Evolutionary conservation across 2,113 vertebrate species (phyloP).

Genomic region (Festucalex cinctus): DNA sequence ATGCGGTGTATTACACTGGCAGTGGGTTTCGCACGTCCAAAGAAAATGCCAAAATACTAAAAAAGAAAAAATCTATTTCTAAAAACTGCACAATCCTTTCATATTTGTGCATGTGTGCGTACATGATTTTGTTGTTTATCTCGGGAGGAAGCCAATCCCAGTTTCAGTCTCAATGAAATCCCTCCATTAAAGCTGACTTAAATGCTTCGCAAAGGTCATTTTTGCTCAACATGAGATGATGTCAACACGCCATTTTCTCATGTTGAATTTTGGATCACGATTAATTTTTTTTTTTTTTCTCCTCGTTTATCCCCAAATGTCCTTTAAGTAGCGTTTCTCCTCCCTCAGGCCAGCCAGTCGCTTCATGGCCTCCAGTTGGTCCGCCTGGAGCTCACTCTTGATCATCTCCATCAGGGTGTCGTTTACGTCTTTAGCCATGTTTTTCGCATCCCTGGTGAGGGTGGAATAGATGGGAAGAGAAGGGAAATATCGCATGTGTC

Average conservation of each 20-base stretch:
- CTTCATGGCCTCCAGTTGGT: constrained; percentile 86
- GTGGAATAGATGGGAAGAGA: constrained; percentile 1
- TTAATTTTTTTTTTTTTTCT: neutral
- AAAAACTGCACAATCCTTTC: neutral
- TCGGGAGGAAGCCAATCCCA: constrained; percentile 8
- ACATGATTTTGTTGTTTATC: constrained; percentile 41
- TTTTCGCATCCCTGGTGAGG: constrained; percentile 84
- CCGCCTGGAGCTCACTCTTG: constrained; percentile 69
- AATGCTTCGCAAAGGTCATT: constrained; percentile 58
- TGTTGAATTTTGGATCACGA: constrained; percentile 28
- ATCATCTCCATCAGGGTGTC: constrained; percentile 81
- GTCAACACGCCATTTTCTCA: constrained; percentile 42
- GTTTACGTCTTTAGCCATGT: constrained; percentile 91
- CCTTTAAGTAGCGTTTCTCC: constrained; percentile 86
- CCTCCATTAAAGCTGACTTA: constrained; percentile 38
- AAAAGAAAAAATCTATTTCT: constrained; percentile 6
- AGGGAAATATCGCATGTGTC: neutral
- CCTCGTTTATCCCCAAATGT: constrained; percentile 84
- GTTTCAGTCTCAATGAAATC: constrained; percentile 38
- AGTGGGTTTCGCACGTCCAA: constrained; percentile 16
- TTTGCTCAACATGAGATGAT: constrained; percentile 49
- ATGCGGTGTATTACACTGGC: constrained; percentile 3
- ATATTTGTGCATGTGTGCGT: constrained; percentile 3
- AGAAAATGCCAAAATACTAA: neutral
- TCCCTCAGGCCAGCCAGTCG: constrained; percentile 81